A percentile compares a stretch with the other conserved stretches of the same genome.
Evolutionary conservation across 2,888 invertebrate species (phyloP).

Genomic region (Macrosiphum euphorbiae): DNA sequence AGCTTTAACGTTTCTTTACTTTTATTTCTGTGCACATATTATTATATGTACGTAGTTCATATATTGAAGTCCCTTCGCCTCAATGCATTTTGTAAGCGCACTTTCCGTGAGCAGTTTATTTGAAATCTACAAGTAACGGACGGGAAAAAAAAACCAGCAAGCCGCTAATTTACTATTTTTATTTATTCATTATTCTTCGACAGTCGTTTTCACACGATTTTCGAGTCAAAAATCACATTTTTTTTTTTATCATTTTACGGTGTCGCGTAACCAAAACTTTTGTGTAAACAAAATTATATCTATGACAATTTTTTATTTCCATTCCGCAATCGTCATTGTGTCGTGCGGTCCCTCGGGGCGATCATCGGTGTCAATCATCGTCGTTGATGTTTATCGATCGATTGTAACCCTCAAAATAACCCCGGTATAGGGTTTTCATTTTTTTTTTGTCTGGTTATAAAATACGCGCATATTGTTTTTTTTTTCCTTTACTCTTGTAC

Average conservation of each 20-base stretch:
- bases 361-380: conserved; percentile 65
- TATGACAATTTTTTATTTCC: conserved; percentile 59
- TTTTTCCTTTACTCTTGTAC: neutral
- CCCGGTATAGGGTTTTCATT: conserved; percentile 42
- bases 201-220: conserved; percentile 58
- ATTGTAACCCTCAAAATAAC: conserved; percentile 62
- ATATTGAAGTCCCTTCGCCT: neutral
- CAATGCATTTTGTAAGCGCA: neutral
- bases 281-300: conserved; percentile 56
- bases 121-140: neutral
- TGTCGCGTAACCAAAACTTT: conserved; percentile 48
- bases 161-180: conserved; percentile 35
- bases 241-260: conserved; percentile 5
- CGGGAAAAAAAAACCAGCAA: neutral
- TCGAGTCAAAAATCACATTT: neutral
- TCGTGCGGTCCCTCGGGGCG: conserved; percentile 56
- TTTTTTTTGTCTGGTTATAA: conserved; percentile 55
- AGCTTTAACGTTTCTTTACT: neutral
- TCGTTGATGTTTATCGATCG: conserved; percentile 65
- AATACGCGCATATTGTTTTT: conserved; percentile 56
- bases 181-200: neutral
- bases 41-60: neutral
- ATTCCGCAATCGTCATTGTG: conserved; percentile 56
- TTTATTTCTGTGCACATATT: neutral
- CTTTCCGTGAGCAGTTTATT: neutral